phyloP scores from a whole-genome alignment of 1,140 invertebrate genomes.

The Pararge aegeria region DNA sequence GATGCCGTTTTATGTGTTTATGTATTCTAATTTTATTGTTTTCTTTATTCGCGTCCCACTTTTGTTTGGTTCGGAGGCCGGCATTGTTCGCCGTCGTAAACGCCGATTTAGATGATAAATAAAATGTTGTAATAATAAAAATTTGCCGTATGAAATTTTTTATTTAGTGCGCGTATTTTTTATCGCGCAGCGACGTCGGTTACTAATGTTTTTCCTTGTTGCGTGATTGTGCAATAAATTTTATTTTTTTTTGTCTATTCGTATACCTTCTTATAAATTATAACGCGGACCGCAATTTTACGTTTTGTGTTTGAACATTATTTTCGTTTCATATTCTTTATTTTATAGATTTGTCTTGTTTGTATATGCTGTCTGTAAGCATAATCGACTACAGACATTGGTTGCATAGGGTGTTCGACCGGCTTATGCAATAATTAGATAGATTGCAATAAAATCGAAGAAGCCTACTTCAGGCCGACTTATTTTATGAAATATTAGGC shows the following conservation, averaged over 20 bases:
- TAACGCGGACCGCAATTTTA: conserved; percentile 18
- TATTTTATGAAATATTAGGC: too few species aligned
- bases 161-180: conserved; percentile 67
- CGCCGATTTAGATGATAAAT: conserved; percentile 78
- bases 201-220: conserved; percentile 33
- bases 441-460: too few species aligned
- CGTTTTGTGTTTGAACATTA: conserved; percentile 6
- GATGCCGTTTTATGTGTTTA: conserved; percentile 76
- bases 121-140: conserved; percentile 72
- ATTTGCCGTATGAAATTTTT: conserved; percentile 68
- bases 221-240: conserved; percentile 35
- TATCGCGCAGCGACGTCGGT: conserved; percentile 33
- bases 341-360: too few species aligned
- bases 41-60: conserved; percentile 79
- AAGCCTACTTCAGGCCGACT: too few species aligned
- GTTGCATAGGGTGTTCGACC: too few species aligned
- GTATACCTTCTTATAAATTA: too few species aligned
- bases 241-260: conserved; percentile 38
- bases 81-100: conserved; percentile 77
- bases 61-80: conserved; percentile 73
- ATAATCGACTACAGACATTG: too few species aligned
- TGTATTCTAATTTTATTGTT: conserved; percentile 80
- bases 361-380: too few species aligned
- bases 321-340: background rate
- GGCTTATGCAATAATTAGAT: too few species aligned